Evolutionary conservation across 2,797 vertebrate species (phyloP).

Genomic region (Nyctibius grandis): DNA sequence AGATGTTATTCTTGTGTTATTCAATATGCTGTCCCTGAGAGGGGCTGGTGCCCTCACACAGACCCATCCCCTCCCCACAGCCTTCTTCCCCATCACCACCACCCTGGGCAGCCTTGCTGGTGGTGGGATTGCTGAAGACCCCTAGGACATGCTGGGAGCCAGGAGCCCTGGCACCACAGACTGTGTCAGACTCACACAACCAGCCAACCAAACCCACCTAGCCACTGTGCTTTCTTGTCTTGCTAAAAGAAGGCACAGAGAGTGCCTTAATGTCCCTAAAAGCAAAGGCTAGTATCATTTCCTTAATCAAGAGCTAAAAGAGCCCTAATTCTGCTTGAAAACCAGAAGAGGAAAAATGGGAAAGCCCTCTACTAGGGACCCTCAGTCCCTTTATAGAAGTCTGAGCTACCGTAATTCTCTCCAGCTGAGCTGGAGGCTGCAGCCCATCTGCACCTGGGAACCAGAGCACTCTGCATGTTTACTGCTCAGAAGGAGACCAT

Average conservation of each 20-base stretch:
- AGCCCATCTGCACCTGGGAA: neutral
- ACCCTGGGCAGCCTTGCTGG: neutral
- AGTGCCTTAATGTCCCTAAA: rapidly evolving
- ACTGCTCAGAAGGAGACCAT: neutral
- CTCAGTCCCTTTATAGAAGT: neutral
- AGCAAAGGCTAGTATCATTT: rapidly evolving
- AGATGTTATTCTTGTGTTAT: neutral
- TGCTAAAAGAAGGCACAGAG: neutral
- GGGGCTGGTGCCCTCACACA: neutral
- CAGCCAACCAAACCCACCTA: neutral
- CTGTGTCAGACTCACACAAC: neutral
- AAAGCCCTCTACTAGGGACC: rapidly evolving
- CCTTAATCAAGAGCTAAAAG: neutral
- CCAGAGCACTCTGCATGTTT: neutral
- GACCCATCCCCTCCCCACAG: neutral
- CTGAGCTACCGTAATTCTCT: neutral
- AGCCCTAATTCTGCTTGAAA: neutral
- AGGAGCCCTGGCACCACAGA: rapidly evolving
- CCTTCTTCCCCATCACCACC: neutral
- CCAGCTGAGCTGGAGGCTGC: neutral
- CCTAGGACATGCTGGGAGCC: rapidly evolving
- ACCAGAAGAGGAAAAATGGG: rapidly evolving
- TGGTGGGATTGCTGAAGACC: neutral
- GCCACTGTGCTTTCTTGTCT: rapidly evolving
- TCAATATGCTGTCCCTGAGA: rapidly evolving